Conservation (phyloP, 1,140 invertebrate genomes). For the Bradysia coprophila region DNA sequence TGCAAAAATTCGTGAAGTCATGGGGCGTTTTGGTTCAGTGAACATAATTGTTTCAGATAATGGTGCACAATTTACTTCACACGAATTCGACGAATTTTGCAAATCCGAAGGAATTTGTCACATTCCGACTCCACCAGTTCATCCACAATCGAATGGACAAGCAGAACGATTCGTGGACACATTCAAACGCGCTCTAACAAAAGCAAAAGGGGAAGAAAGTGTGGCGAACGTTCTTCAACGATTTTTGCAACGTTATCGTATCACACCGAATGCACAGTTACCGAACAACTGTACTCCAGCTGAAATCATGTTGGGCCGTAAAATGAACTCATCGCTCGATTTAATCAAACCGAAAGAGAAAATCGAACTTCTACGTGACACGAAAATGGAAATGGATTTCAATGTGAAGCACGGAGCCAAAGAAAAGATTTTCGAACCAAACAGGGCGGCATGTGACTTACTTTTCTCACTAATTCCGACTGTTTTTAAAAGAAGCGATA, state of each 20-base stretch:
- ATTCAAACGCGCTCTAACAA: conserved; percentile 3
- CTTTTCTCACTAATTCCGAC: no score
- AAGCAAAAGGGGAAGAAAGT: conserved; percentile 2
- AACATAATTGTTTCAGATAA: conserved; percentile 15
- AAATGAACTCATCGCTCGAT: conserved; percentile 12
- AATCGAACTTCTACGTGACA: neutral
- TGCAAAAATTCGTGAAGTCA: conserved; percentile 1
- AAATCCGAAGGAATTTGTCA: neutral
- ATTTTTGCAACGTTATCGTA: neutral
- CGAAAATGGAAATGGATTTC: neutral
- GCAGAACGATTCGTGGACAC: conserved; percentile 11
- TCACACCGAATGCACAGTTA: conserved; percentile 1
- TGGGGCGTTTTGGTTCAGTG: conserved; percentile 9
- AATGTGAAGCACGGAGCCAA: neutral
- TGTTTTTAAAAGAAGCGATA: no score
- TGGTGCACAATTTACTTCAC: conserved; percentile 13
- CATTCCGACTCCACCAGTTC: neutral
- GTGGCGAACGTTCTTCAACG: conserved; percentile 1
- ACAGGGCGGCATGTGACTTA: no score
- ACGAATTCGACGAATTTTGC: conserved; percentile 11
- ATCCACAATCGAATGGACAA: conserved; percentile 12
- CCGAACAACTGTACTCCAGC: conserved; percentile 1
- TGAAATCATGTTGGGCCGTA: conserved; percentile 26
- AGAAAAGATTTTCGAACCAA: no score
- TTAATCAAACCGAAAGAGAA: neutral